These are phyloP conservation scores for Apamea sordens DNA, from an alignment of 2,888 invertebrate genomes.

Conservation along the genomic window DNA sequence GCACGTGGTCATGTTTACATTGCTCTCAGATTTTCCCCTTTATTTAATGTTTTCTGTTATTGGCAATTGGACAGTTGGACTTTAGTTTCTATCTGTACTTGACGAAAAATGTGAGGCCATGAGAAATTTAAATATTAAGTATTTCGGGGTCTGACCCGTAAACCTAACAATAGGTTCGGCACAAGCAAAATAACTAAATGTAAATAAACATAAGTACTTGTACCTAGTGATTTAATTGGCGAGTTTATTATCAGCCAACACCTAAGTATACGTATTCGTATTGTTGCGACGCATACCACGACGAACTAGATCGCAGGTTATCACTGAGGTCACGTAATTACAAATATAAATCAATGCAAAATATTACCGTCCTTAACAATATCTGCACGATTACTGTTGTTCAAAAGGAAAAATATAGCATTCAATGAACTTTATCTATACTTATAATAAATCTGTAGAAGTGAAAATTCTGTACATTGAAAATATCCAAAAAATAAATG, in stretches of 20 bases:
- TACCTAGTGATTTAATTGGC: background rate
- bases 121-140: constrained; percentile 18
- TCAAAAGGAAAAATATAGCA: constrained; percentile 48
- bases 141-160: constrained; percentile 7
- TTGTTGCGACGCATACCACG: constrained; percentile 47
- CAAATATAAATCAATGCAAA: constrained; percentile 59
- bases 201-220: constrained; percentile 42
- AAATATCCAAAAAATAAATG: too few relatives aligned
- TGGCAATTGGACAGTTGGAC: background rate
- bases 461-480: too few relatives aligned
- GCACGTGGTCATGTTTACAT: constrained; percentile 24
- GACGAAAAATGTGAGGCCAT: background rate
- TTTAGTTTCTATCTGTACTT: constrained; percentile 21
- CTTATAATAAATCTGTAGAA: too few relatives aligned
- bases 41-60: background rate
- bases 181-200: constrained; percentile 22
- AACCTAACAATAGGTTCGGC: constrained; percentile 10
- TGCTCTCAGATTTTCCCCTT: constrained; percentile 14
- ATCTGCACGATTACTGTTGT: constrained; percentile 27
- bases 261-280: constrained; percentile 43
- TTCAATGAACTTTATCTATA: constrained; percentile 55
- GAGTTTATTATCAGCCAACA: constrained; percentile 34
- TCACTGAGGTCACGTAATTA: constrained; percentile 58
- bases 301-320: constrained; percentile 61
- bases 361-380: constrained; percentile 43